A percentile compares a stretch with the other conserved stretches of the same genome.
phyloP scores from a whole-genome alignment of 2,888 invertebrate genomes.

The Tenthredo mesomela region DNA sequence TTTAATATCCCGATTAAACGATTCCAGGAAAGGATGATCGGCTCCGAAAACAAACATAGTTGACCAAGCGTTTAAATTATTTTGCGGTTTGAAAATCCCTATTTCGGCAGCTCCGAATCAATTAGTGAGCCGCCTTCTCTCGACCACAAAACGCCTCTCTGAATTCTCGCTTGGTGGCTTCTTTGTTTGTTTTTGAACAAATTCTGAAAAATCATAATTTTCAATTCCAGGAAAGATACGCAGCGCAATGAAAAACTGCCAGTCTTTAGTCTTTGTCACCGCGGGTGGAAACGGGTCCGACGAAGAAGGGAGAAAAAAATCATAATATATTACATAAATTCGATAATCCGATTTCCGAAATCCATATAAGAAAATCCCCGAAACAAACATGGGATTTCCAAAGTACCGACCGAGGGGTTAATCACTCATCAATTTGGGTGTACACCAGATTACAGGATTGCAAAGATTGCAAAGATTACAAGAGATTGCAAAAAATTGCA shows the following conservation, averaged over 20 bases:
- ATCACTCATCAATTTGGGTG: no score
- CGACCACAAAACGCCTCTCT: slow-evolving; percentile 29
- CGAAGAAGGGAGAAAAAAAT: background rate
- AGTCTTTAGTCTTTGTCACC: background rate
- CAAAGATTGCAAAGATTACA: no score
- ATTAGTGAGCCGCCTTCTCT: slow-evolving; percentile 35
- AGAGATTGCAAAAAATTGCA: no score
- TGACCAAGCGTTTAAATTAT: slow-evolving; percentile 23
- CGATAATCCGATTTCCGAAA: background rate
- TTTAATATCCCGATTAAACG: slow-evolving; percentile 36
- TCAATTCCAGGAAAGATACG: background rate
- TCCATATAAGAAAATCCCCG: background rate
- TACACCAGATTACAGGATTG: no score
- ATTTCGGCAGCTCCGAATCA: slow-evolving; percentile 47
- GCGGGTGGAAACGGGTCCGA: background rate
- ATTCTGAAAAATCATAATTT: slow-evolving; percentile 12
- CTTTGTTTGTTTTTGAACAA: background rate
- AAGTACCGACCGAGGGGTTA: background rate
- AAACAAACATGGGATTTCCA: background rate
- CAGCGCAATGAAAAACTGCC: background rate
- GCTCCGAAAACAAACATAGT: slow-evolving; percentile 36
- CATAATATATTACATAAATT: background rate
- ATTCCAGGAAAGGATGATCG: slow-evolving; percentile 37
- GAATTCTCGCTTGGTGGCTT: background rate
- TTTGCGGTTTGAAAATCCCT: slow-evolving; percentile 48